Evolutionary conservation across 2,113 vertebrate genomes (phyloP).

Genomic region (Pardalotus punctatus): DNA sequence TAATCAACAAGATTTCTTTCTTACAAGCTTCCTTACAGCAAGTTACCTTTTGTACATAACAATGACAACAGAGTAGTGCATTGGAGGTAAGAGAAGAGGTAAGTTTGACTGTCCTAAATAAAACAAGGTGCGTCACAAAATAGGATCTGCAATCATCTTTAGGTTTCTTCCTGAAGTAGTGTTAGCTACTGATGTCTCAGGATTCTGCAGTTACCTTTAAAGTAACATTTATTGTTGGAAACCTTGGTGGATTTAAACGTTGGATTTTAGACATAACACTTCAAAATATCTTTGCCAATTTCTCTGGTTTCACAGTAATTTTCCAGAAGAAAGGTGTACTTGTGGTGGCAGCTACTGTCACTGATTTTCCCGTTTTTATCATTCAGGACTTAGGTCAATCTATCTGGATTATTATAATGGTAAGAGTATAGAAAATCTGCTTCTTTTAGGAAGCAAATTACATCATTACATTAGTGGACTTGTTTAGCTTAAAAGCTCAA

Average conservation of each 20-base stretch:
- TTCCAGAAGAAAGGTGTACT: not conserved
- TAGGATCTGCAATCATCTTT: not conserved
- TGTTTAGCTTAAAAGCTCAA: not conserved
- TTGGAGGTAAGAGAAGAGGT: not conserved
- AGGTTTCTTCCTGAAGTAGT: not conserved
- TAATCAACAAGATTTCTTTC: not conserved
- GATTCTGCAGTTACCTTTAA: not conserved
- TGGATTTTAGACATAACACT: not conserved
- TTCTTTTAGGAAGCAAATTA: not conserved
- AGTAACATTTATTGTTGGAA: not conserved
- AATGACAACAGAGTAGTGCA: not conserved
- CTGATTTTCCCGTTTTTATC: not conserved
- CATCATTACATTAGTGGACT: not conserved
- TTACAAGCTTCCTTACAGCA: not conserved
- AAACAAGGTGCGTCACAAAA: not conserved
- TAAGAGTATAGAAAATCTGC: not conserved
- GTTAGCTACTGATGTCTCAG: not conserved
- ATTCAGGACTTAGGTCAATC: not conserved
- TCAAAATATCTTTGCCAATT: not conserved
- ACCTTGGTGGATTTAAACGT: not conserved
- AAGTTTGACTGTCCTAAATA: not conserved
- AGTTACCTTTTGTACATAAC: not conserved
- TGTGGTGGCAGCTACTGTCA: not conserved
- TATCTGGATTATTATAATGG: not conserved
- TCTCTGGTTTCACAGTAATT: not conserved